These are phyloP conservation scores for Lutjanus erythropterus DNA, from an alignment of 2,113 vertebrate species.

Conservation along the genomic window DNA sequence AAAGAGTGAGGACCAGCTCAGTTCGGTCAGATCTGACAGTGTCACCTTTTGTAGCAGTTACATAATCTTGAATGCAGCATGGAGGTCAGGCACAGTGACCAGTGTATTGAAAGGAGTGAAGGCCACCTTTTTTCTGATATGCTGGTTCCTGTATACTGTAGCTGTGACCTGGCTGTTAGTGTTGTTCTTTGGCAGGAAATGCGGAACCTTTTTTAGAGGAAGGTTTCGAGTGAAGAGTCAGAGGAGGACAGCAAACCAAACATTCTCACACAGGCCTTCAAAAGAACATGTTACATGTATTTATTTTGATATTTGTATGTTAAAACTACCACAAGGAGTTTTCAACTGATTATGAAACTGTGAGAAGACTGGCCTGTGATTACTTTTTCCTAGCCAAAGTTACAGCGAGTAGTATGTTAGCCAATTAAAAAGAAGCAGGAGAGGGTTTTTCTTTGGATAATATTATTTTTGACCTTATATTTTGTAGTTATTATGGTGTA, in stretches of 20 bases:
- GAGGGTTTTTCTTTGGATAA: too few species aligned
- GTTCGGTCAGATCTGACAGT: conserved; percentile 7
- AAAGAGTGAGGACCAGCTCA: neutral
- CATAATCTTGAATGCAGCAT: conserved; percentile 2
- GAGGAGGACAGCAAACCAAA: neutral
- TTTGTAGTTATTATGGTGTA: too few species aligned
- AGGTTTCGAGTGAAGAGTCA: neutral
- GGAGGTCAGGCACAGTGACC: conserved; percentile 4
- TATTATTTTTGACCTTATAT: too few species aligned
- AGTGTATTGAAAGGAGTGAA: neutral
- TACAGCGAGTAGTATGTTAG: too few species aligned
- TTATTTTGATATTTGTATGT: neutral
- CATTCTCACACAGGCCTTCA: neutral
- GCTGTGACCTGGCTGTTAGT: conserved; percentile 2
- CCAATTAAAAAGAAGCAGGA: too few species aligned
- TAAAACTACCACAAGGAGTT: too few species aligned
- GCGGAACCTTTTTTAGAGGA: neutral
- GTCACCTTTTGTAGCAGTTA: conserved; percentile 5
- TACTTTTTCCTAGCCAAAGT: too few species aligned
- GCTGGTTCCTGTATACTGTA: neutral
- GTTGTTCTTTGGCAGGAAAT: conserved; percentile 1
- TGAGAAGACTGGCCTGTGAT: too few species aligned
- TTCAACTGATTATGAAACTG: too few species aligned
- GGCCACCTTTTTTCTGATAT: conserved; percentile 3
- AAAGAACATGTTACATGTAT: neutral